A percentile compares a stretch with the other conserved stretches of the same genome.
Evolutionary conservation across 2,888 invertebrate species (phyloP).

Genomic region (Amorpha juglandis): DNA sequence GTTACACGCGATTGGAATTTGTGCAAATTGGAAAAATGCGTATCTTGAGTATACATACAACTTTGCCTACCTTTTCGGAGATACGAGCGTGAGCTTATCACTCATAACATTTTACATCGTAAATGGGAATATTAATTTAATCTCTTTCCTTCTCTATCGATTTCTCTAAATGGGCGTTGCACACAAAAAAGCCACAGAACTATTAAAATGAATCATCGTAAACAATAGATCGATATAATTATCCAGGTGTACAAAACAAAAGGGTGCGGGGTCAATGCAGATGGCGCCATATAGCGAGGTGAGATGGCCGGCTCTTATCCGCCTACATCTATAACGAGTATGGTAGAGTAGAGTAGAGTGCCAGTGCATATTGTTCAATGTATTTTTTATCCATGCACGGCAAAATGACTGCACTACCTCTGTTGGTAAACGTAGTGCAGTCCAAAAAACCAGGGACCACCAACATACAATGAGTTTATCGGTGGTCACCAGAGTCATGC

Average conservation of each 20-base stretch:
- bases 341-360: neutral
- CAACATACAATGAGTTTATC: no score
- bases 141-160: neutral
- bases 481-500: no score
- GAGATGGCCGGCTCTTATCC: constrained; percentile 63
- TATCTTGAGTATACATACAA: no score
- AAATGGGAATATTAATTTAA: neutral
- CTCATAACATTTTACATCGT: neutral
- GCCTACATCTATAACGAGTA: constrained; percentile 68
- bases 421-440: no score
- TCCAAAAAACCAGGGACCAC: no score
- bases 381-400: no score
- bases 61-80: no score
- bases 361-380: constrained; percentile 26
- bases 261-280: constrained; percentile 48
- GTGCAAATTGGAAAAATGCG: no score
- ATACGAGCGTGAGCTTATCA: no score
- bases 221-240: constrained; percentile 12
- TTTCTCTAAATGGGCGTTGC: neutral
- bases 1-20: no score
- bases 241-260: constrained; percentile 25
- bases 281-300: constrained; percentile 74
- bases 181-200: constrained; percentile 3
- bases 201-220: neutral
- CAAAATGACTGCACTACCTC: no score